Conservation (phyloP, 2,113 vertebrate genomes). For the Diphyllodes magnificus region DNA sequence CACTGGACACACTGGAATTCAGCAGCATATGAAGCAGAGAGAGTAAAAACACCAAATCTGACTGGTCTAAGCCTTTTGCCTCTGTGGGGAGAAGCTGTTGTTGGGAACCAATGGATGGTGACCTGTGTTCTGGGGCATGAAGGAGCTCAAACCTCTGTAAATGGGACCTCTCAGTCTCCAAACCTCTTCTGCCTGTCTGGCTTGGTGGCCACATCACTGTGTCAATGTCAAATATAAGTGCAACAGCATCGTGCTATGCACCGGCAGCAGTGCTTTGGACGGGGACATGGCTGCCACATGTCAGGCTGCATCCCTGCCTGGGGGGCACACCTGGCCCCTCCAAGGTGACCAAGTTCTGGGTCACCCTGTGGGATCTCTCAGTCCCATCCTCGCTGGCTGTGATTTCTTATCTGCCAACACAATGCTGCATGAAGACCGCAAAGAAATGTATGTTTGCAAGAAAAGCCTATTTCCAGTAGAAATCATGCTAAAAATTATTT, state of each 20-base stretch:
- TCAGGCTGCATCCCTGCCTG: background rate
- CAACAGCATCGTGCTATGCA: background rate
- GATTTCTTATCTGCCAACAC: background rate
- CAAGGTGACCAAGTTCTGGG: fast-evolving
- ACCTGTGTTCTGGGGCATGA: background rate
- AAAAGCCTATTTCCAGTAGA: background rate
- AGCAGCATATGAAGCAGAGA: background rate
- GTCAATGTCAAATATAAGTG: no score
- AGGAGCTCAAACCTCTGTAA: background rate
- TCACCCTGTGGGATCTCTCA: background rate
- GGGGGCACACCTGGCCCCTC: no score
- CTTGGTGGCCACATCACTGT: background rate
- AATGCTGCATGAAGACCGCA: background rate
- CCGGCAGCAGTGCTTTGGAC: background rate
- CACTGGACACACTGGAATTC: background rate
- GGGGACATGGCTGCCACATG: background rate
- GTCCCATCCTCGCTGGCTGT: fast-evolving
- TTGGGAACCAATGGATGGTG: background rate
- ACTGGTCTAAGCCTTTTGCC: background rate
- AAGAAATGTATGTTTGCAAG: background rate
- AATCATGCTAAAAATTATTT: background rate
- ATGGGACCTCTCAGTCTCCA: background rate
- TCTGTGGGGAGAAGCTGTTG: background rate
- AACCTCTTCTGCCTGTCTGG: background rate
- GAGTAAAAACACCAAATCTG: background rate